Percentiles rank a stretch among this genome's conserved stretches.
These are phyloP conservation scores for Sebastolobus altivelis DNA, from an alignment of 2,797 vertebrate species.

Conservation along the genomic window DNA sequence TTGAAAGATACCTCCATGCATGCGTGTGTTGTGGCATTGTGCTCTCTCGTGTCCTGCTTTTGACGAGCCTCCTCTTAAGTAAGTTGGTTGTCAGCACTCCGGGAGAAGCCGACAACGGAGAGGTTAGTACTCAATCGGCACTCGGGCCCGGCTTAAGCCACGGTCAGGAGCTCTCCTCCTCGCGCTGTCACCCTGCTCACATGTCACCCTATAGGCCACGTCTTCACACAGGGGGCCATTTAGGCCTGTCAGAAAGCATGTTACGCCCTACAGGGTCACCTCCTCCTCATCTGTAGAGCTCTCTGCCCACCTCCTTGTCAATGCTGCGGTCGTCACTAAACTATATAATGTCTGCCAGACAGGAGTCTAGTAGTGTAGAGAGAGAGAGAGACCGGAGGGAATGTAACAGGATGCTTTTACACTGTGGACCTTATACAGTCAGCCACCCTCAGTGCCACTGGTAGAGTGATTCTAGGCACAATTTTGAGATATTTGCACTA, in stretches of 20 bases:
- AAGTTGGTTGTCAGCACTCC: slow-evolving; percentile 61
- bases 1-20: slow-evolving; percentile 2
- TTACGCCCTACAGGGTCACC: slow-evolving; percentile 10
- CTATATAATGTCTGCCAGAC: slow-evolving; percentile 6
- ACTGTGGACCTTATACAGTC: not conserved
- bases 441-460: not conserved
- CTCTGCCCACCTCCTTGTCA: slow-evolving; percentile 24
- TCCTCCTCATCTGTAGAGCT: slow-evolving; percentile 22
- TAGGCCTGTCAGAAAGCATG: slow-evolving; percentile 42
- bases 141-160: slow-evolving; percentile 46
- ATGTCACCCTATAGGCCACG: slow-evolving; percentile 47
- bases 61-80: slow-evolving; percentile 39
- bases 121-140: slow-evolving; percentile 58
- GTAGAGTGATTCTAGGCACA: not conserved
- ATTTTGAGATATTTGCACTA: not conserved
- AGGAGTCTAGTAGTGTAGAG: not conserved
- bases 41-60: slow-evolving; percentile 26
- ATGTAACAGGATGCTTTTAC: not conserved
- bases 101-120: slow-evolving; percentile 48
- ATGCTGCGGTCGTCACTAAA: slow-evolving; percentile 14
- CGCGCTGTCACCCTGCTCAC: slow-evolving; percentile 46
- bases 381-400: not conserved
- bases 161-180: slow-evolving; percentile 52
- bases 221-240: slow-evolving; percentile 40
- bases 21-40: slow-evolving; percentile 19